These are phyloP conservation scores for Cottus gobio DNA, from an alignment of 2,113 vertebrate species.

Conservation along the genomic window DNA sequence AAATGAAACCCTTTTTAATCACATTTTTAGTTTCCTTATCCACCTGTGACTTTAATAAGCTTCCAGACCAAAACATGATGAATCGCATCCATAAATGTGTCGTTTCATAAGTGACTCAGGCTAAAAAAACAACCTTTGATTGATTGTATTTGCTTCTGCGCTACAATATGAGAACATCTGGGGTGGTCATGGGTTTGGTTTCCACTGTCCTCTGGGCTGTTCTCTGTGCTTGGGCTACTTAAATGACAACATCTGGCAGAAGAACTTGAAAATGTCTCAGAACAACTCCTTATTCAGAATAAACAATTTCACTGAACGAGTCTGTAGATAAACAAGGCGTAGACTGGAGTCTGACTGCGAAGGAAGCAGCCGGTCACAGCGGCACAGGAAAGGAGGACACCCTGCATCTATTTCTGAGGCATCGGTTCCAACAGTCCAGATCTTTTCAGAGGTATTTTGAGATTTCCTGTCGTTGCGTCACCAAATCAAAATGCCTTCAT, in stretches of 20 bases:
- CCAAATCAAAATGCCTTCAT: neutral
- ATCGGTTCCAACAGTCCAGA: conserved; percentile 1
- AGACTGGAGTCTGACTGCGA: neutral
- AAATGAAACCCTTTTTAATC: neutral
- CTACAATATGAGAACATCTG: neutral
- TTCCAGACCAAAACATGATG: neutral
- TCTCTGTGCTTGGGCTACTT: neutral
- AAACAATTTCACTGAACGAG: neutral
- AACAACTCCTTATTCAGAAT: conserved; percentile 2
- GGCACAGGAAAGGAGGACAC: neutral
- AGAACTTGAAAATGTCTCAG: neutral
- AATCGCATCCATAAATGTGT: neutral
- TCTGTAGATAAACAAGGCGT: neutral
- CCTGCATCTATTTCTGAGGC: neutral
- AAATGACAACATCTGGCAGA: conserved; percentile 11
- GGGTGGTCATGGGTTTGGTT: neutral
- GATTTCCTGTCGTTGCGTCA: conserved; percentile 23
- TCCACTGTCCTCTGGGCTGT: neutral
- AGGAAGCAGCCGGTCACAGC: neutral
- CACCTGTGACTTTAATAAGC: neutral
- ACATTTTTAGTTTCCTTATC: neutral
- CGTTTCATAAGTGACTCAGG: neutral
- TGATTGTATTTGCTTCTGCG: neutral
- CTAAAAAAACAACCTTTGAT: neutral
- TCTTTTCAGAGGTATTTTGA: conserved; percentile 14